Evolutionary conservation across 2,113 vertebrate genomes (phyloP).

Genomic region (Vulpes vulpes): DNA sequence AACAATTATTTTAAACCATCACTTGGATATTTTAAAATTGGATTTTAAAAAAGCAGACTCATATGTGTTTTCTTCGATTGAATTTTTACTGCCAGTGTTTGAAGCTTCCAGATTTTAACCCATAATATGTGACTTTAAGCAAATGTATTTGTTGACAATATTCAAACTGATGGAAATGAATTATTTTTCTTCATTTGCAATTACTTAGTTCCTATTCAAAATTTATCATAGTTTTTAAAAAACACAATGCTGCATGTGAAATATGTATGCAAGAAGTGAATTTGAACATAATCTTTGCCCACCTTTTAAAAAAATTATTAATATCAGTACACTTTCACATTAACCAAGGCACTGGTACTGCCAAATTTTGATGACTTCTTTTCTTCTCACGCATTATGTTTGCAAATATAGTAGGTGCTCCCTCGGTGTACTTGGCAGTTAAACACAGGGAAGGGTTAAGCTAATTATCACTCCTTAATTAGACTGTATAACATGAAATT

Average conservation of each 20-base stretch:
- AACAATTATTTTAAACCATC: conserved; percentile 68
- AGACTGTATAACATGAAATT: not conserved
- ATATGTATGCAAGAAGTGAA: not conserved
- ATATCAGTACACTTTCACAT: not conserved
- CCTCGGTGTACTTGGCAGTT: not conserved
- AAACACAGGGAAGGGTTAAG: not conserved
- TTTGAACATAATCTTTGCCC: not conserved
- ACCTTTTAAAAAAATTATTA: not conserved
- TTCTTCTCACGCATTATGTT: not conserved
- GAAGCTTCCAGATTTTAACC: conserved; percentile 16
- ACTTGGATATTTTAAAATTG: conserved; percentile 55
- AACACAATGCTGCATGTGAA: not conserved
- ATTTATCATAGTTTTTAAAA: not conserved
- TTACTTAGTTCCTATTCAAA: conserved; percentile 8
- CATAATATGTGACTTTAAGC: not conserved
- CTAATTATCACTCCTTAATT: not conserved
- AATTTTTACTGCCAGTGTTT: conserved; percentile 18
- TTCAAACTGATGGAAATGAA: conserved; percentile 28
- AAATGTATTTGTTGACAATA: conserved; percentile 36
- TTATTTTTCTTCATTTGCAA: not conserved
- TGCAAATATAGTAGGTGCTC: not conserved
- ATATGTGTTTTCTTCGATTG: conserved; percentile 36
- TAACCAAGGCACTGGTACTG: not conserved
- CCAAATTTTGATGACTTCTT: not conserved
- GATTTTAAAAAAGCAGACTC: conserved; percentile 49